phyloP scores from a whole-genome alignment of 2,797 vertebrate genomes.

The Catostomus latipinnis region DNA sequence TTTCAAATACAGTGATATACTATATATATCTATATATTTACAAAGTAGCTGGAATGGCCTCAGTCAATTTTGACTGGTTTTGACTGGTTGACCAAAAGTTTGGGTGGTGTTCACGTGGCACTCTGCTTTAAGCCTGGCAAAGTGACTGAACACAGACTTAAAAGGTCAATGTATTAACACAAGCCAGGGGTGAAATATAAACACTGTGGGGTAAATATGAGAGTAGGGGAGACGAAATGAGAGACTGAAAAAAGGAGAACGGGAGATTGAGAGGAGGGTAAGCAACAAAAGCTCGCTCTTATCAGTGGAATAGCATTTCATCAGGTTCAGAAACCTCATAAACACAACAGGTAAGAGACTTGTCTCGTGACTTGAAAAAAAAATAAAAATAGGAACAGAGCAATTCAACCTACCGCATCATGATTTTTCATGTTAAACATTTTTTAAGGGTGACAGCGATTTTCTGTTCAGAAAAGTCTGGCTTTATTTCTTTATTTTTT shows the following conservation, averaged over 20 bases:
- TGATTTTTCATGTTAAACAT: neutral
- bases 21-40: no score
- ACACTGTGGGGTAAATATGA: constrained; percentile 42
- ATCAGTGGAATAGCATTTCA: constrained; percentile 41
- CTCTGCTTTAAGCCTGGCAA: constrained; percentile 47
- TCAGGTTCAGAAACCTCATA: constrained; percentile 38
- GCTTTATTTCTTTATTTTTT: neutral
- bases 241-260: constrained; percentile 43
- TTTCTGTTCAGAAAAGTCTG: no score
- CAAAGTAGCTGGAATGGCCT: neutral
- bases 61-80: neutral
- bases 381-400: constrained; percentile 8
- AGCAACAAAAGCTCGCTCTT: constrained; percentile 39
- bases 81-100: neutral
- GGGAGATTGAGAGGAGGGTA: constrained; percentile 19
- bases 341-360: constrained; percentile 48
- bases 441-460: neutral
- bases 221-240: constrained; percentile 41
- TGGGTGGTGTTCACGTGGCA: constrained; percentile 33
- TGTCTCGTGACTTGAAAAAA: constrained; percentile 5
- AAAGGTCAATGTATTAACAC: constrained; percentile 61
- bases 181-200: constrained; percentile 58
- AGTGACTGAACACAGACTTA: constrained; percentile 58
- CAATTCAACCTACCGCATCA: neutral
- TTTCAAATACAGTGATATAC: no score